Evolutionary conservation across 2,113 vertebrate species (phyloP).

Genomic region (western clawed frog (Xenopus tropicalis)): DNA sequence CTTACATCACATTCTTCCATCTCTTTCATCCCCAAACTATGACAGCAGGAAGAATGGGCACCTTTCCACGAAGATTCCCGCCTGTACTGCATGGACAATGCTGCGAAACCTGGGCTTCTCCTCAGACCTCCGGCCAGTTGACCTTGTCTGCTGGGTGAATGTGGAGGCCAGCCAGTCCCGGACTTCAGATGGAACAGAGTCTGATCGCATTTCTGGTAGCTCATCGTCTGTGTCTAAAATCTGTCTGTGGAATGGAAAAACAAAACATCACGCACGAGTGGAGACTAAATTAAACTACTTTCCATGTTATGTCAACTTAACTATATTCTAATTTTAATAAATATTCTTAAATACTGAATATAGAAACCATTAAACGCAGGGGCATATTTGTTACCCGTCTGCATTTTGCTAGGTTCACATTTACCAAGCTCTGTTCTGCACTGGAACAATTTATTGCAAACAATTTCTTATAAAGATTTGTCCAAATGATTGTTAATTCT

Average conservation of each 20-base stretch:
- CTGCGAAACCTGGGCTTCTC: conserved; percentile 92
- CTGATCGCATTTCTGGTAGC: conserved; percentile 82
- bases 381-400: too few species aligned
- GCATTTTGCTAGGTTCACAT: too few species aligned
- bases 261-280: background rate
- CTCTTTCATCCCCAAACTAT: background rate
- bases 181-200: conserved; percentile 84
- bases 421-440: too few species aligned
- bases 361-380: too few species aligned
- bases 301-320: background rate
- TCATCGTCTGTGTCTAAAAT: conserved; percentile 85
- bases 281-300: background rate
- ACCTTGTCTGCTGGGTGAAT: conserved; percentile 79
- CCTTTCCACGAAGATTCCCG: conserved; percentile 92
- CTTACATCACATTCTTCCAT: background rate
- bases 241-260: conserved; percentile 62
- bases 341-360: too few species aligned
- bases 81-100: conserved; percentile 90
- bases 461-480: too few species aligned
- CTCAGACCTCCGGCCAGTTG: conserved; percentile 69
- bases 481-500: too few species aligned
- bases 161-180: conserved; percentile 90
- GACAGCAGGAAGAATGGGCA: conserved; percentile 44
- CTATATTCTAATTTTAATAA: too few species aligned
- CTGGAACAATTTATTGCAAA: too few species aligned